Evolutionary conservation across 2,888 invertebrate genomes (phyloP).

Genomic region (Subacronicta megacephala): DNA sequence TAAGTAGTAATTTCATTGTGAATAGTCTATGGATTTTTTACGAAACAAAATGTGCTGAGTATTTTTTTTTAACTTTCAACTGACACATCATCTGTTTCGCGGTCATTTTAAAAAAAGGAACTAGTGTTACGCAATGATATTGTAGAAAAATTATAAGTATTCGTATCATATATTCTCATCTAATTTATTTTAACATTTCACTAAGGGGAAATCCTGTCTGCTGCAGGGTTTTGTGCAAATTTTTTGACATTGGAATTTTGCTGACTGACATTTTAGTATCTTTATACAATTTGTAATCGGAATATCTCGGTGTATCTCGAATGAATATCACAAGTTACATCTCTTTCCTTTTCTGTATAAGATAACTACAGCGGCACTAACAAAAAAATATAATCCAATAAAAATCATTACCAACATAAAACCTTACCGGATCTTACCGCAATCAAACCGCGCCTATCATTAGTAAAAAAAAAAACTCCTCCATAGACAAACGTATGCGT

Average conservation of each 20-base stretch:
- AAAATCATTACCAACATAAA: constrained; percentile 38
- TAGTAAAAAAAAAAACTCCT: constrained; percentile 41
- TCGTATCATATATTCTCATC: too few relatives aligned
- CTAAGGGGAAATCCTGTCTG: background rate
- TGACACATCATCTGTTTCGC: constrained; percentile 26
- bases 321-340: background rate
- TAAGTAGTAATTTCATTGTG: constrained; percentile 66
- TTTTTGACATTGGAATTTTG: too few relatives aligned
- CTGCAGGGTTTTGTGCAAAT: too few relatives aligned
- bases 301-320: too few relatives aligned
- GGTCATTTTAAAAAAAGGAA: constrained; percentile 1
- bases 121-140: background rate
- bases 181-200: too few relatives aligned
- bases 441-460: constrained; percentile 54
- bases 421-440: constrained; percentile 26
- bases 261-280: too few relatives aligned
- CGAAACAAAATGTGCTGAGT: constrained; percentile 34
- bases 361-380: constrained; percentile 13
- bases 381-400: constrained; percentile 34
- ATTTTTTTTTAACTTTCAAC: constrained; percentile 22
- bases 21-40: constrained; percentile 56
- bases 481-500: constrained; percentile 60
- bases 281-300: too few relatives aligned
- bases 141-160: background rate
- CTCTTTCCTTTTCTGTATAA: background rate